Percentiles rank a stretch among this genome's conserved stretches.
Conservation (phyloP, 2,888 invertebrate species). For the Drosophila yooni region DNA sequence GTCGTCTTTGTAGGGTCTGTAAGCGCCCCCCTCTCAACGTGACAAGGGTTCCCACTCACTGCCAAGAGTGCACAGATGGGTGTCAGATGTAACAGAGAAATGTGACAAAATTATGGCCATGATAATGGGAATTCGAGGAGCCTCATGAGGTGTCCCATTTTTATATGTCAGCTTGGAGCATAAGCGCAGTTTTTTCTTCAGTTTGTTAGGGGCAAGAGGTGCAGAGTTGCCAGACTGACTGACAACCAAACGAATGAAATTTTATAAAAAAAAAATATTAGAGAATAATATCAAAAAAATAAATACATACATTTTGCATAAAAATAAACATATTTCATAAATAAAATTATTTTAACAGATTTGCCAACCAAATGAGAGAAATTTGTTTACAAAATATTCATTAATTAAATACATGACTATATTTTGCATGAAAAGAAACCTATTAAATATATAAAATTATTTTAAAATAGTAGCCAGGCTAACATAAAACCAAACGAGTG, state of each 20-base stretch:
- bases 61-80: conserved; percentile 51
- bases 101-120: conserved; percentile 47
- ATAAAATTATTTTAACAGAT: not conserved
- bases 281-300: not conserved
- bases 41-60: conserved; percentile 62
- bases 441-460: not conserved
- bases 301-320: not conserved
- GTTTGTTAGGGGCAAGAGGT: not conserved
- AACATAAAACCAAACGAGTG: not conserved
- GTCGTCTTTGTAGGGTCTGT: conserved; percentile 33
- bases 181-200: conserved; percentile 1
- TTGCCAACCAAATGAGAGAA: not conserved
- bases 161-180: conserved; percentile 45
- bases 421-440: not conserved
- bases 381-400: not conserved
- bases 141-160: conserved; percentile 47
- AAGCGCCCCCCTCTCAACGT: conserved; percentile 16
- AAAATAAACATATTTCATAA: not conserved
- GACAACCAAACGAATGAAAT: not conserved
- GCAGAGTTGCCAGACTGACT: conserved; percentile 17
- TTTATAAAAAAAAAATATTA: conserved; percentile 7
- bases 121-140: conserved; percentile 41
- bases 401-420: not conserved
- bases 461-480: not conserved
- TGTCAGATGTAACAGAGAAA: conserved; percentile 58